Percentiles rank a stretch among this genome's conserved stretches.
These are phyloP conservation scores for Hermaeophaga mercurialis DNA, from an alignment of 2,888 invertebrate genomes.

Conservation along the genomic window DNA sequence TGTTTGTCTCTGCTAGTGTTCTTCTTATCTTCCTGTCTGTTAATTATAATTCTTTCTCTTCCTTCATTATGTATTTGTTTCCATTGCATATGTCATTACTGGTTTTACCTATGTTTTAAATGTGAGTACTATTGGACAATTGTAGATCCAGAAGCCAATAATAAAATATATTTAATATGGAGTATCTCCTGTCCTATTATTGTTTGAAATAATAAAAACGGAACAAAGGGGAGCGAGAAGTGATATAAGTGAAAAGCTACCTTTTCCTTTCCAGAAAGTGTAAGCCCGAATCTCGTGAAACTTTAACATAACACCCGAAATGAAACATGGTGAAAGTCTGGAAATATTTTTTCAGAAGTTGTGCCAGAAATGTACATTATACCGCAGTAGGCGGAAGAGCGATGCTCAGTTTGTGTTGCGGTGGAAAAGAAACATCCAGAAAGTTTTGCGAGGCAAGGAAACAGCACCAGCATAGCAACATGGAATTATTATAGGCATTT, in stretches of 20 bases:
- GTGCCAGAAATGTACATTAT: slow-evolving; percentile 24
- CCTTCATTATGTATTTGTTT: no score
- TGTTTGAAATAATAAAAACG: slow-evolving; percentile 13
- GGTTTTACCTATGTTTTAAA: no score
- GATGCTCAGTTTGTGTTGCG: slow-evolving; percentile 15
- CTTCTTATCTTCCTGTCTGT: no score
- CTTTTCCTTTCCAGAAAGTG: slow-evolving; percentile 17
- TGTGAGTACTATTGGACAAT: no score
- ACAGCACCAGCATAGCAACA: slow-evolving; percentile 4
- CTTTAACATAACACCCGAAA: slow-evolving; percentile 27
- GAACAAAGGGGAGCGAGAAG: slow-evolving; percentile 12
- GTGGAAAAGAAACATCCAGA: slow-evolving; percentile 22
- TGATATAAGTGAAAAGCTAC: slow-evolving; percentile 10
- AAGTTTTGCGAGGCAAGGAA: slow-evolving; percentile 11
- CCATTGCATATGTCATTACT: no score
- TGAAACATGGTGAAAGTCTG: slow-evolving; percentile 26
- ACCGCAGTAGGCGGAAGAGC: slow-evolving; percentile 19
- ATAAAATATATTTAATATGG: no score
- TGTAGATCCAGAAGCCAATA: no score
- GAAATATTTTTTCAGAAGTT: slow-evolving; percentile 24
- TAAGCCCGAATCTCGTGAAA: slow-evolving; percentile 25
- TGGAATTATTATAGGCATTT: slow-evolving; percentile 25
- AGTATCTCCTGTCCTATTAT: background rate
- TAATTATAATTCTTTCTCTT: no score
- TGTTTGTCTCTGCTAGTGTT: no score